Evolutionary conservation across 2,888 invertebrate species (phyloP).

Genomic region (Watsonalla binaria): DNA sequence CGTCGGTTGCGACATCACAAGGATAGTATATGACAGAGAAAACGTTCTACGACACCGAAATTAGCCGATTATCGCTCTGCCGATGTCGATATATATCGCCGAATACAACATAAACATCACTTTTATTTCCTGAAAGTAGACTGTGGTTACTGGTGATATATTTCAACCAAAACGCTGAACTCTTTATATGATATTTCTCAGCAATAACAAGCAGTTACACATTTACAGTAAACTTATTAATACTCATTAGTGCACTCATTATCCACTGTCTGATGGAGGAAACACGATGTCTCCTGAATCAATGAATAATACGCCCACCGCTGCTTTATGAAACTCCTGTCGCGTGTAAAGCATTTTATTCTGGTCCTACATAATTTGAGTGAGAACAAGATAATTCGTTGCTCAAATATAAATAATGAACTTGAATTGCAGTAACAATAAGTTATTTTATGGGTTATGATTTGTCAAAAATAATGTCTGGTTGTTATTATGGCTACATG

Average conservation of each 20-base stretch:
- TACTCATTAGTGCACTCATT: constrained; percentile 5
- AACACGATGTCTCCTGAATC: constrained; percentile 4
- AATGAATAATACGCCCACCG: constrained; percentile 6
- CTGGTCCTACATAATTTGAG: constrained; percentile 1
- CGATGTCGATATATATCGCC: too few species aligned
- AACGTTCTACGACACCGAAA: too few species aligned
- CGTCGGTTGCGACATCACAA: too few species aligned
- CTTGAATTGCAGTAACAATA: too few species aligned
- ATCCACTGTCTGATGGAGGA: not conserved
- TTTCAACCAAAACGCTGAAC: not conserved
- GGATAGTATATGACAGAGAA: too few species aligned
- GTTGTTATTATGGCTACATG: too few species aligned
- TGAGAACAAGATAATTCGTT: not conserved
- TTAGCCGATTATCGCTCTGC: too few species aligned
- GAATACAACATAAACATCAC: too few species aligned
- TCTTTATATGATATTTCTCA: not conserved
- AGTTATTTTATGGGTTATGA: too few species aligned
- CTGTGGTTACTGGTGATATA: not conserved
- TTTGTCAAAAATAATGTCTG: too few species aligned
- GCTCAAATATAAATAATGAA: not conserved
- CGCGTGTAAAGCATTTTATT: constrained; percentile 2
- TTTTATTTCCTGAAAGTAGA: too few species aligned
- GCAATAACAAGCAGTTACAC: not conserved
- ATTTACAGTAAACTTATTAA: constrained; percentile 2
- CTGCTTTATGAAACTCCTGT: constrained; percentile 1